Percentiles rank a stretch among this genome's conserved stretches.
Conservation (phyloP, 2,888 invertebrate genomes). For the Perithous albicinctus region DNA sequence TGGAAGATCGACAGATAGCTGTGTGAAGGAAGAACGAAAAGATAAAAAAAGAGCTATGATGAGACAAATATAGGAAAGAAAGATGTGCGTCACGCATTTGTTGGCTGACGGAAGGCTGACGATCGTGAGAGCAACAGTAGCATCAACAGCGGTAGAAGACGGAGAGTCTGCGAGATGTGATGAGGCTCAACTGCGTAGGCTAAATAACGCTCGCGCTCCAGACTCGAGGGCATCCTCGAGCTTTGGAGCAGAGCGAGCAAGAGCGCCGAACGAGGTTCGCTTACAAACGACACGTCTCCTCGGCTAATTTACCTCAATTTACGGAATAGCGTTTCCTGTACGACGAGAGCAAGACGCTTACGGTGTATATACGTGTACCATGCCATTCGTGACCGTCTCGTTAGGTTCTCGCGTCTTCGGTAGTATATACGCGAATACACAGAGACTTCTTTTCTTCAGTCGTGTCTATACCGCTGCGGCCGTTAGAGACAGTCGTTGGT, state of each 20-base stretch:
- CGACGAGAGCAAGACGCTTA: conserved; percentile 40
- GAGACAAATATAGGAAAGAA: conserved; percentile 22
- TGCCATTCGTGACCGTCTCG: conserved; percentile 22
- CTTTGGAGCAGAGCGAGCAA: conserved; percentile 23
- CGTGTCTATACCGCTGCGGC: not conserved
- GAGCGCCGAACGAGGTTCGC: conserved; percentile 36
- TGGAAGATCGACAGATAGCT: conserved; percentile 45
- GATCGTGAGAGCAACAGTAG: conserved; percentile 47
- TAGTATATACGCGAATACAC: conserved; percentile 10
- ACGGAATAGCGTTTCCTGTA: conserved; percentile 82
- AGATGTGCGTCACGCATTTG: conserved; percentile 74
- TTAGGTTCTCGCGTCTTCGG: conserved; percentile 23
- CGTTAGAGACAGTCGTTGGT: not conserved
- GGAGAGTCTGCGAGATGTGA: conserved; percentile 40
- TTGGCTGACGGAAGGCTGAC: conserved; percentile 52
- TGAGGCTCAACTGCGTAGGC: conserved; percentile 79
- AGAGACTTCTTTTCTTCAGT: not conserved
- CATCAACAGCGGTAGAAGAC: conserved; percentile 23
- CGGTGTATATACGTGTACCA: conserved; percentile 42
- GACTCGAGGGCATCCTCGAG: conserved; percentile 61
- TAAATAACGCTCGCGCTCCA: conserved; percentile 71
- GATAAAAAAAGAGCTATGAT: not conserved
- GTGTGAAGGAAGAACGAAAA: conserved; percentile 13
- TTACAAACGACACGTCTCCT: conserved; percentile 60
- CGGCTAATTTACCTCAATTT: conserved; percentile 81